Percentiles rank a stretch among this genome's conserved stretches.
These are phyloP conservation scores for Cryptosula pallasiana DNA, from an alignment of 2,888 invertebrate genomes.

Conservation along the genomic window DNA sequence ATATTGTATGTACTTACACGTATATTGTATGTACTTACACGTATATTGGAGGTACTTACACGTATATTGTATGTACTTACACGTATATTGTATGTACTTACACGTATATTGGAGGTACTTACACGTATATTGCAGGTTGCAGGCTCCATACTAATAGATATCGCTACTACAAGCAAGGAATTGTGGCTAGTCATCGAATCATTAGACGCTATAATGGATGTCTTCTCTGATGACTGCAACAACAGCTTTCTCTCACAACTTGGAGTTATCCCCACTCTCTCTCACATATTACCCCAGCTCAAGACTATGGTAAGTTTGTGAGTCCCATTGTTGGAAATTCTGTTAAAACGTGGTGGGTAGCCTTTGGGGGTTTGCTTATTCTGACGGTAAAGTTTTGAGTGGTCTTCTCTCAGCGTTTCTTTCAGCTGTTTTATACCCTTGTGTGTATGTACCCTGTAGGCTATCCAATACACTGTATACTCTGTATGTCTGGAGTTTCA, in stretches of 20 bases:
- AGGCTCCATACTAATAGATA: not conserved
- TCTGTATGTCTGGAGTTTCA: too few relatives aligned
- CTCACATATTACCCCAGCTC: conserved; percentile 1
- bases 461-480: too few relatives aligned
- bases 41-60: too few relatives aligned
- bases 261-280: not conserved
- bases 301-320: conserved; percentile 17
- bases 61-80: not conserved
- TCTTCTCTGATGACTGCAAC: conserved; percentile 11
- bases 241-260: not conserved
- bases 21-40: too few relatives aligned
- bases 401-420: too few relatives aligned
- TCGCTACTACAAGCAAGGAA: conserved; percentile 10
- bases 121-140: not conserved
- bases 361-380: too few relatives aligned
- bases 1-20: too few relatives aligned
- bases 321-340: too few relatives aligned
- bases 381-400: too few relatives aligned
- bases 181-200: conserved; percentile 16
- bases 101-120: not conserved
- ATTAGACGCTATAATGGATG: conserved; percentile 16
- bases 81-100: not conserved
- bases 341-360: too few relatives aligned
- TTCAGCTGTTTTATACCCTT: too few relatives aligned
- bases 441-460: too few relatives aligned